Percentiles rank a stretch among this genome's conserved stretches.
These are phyloP conservation scores for Coecobrya sp. DNA, from an alignment of 2,888 invertebrate species.

Conservation along the genomic window DNA sequence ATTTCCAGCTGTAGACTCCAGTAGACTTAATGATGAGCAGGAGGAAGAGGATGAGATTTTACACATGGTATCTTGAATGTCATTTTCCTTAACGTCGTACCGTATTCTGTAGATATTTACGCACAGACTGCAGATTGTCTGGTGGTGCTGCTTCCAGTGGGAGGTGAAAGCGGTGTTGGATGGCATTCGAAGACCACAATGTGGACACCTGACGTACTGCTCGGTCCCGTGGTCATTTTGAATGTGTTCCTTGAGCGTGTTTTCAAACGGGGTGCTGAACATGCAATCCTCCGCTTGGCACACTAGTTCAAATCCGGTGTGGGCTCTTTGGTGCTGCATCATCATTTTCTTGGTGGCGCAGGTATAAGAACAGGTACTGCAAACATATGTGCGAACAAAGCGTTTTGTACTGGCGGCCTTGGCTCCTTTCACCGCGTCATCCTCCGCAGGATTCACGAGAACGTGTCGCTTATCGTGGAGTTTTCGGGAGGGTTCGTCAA, in stretches of 20 bases:
- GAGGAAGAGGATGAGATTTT: constrained; percentile 61
- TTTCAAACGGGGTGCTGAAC: constrained; percentile 87
- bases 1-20: not conserved
- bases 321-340: constrained; percentile 89
- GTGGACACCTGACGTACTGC: constrained; percentile 86
- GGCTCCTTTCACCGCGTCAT: constrained; percentile 61
- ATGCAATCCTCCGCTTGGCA: constrained; percentile 87
- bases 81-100: constrained; percentile 86
- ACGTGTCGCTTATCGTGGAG: constrained; percentile 89
- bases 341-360: constrained; percentile 88
- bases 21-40: not conserved
- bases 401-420: constrained; percentile 68
- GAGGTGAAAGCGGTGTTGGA: constrained; percentile 85
- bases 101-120: constrained; percentile 84
- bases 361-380: constrained; percentile 88
- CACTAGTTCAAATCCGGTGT: constrained; percentile 88
- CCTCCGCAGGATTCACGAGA: constrained; percentile 55
- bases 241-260: constrained; percentile 87
- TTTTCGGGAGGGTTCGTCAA: constrained; percentile 89
- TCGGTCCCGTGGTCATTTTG: constrained; percentile 84
- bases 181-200: constrained; percentile 86
- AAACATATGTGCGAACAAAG: constrained; percentile 87
- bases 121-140: constrained; percentile 85
- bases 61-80: constrained; percentile 84
- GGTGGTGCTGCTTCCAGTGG: constrained; percentile 87